These are phyloP conservation scores for Pluvialis apricaria DNA, from an alignment of 2,113 vertebrate genomes.

Conservation along the genomic window DNA sequence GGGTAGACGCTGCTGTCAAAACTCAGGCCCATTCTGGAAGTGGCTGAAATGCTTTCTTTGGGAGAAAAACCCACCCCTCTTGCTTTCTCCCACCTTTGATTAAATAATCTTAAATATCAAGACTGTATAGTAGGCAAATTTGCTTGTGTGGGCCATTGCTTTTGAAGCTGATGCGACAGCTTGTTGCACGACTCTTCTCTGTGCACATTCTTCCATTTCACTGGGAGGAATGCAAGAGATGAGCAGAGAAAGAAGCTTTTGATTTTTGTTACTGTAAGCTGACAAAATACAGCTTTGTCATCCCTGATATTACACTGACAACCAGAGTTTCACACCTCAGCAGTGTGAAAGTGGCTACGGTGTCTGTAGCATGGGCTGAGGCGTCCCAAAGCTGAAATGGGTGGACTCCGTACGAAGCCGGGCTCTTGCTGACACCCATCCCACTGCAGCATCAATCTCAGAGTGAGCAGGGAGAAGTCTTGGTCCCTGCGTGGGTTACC, in stretches of 20 bases:
- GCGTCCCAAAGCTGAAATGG: not conserved
- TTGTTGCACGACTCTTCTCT: slow-evolving; percentile 10
- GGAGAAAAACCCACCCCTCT: not conserved
- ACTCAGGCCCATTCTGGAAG: not conserved
- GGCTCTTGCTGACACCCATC: not conserved
- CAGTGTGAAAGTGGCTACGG: not conserved
- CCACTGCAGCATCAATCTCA: not conserved
- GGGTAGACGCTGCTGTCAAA: slow-evolving; percentile 11
- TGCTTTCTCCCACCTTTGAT: slow-evolving; percentile 5
- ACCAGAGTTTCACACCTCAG: not conserved
- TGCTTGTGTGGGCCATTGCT: slow-evolving; percentile 4
- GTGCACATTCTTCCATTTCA: not conserved
- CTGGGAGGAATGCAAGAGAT: not conserved
- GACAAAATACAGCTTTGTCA: not conserved
- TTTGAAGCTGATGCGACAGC: slow-evolving; percentile 17
- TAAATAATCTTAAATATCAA: slow-evolving; percentile 19
- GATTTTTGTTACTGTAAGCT: not conserved
- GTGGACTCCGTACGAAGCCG: not conserved
- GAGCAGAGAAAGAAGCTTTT: not conserved
- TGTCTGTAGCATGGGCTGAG: not conserved
- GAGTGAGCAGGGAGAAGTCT: not conserved
- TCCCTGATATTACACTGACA: not conserved
- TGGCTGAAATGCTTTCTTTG: slow-evolving; percentile 6
- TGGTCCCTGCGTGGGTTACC: not conserved
- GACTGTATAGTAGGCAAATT: not conserved